phyloP scores from a whole-genome alignment of 2,888 invertebrate genomes.

The Sacculina carcini region DNA sequence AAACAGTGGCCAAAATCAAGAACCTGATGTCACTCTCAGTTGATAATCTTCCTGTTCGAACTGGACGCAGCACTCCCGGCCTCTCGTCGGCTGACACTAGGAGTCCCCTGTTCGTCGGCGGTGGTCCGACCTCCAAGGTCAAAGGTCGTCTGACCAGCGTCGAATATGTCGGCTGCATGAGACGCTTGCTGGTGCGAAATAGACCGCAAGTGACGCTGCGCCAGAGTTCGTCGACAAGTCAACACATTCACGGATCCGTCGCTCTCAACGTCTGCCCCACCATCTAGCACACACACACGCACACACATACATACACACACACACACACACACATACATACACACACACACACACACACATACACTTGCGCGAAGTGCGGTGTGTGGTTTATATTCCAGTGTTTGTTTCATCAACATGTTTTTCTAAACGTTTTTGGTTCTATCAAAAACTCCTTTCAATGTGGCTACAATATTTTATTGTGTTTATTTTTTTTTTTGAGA shows the following conservation, averaged over 20 bases:
- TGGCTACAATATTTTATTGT: neutral
- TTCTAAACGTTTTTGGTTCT: too few species aligned
- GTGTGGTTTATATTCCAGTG: too few species aligned
- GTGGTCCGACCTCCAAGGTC: constrained; percentile 33
- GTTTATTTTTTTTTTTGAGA: neutral
- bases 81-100: constrained; percentile 36
- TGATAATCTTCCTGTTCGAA: constrained; percentile 45
- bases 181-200: constrained; percentile 20
- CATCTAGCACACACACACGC: constrained; percentile 25
- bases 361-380: too few species aligned
- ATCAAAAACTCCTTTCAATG: too few species aligned
- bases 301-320: neutral
- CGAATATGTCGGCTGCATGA: constrained; percentile 49
- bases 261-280: constrained; percentile 51
- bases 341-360: too few species aligned
- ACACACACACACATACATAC: too few species aligned
- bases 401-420: too few species aligned
- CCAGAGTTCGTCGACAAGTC: too few species aligned
- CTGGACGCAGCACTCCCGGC: constrained; percentile 34
- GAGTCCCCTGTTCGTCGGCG: constrained; percentile 70
- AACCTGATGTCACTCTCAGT: constrained; percentile 67
- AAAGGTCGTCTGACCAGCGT: constrained; percentile 40
- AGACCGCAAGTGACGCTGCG: constrained; percentile 23
- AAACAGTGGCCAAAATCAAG: constrained; percentile 60
- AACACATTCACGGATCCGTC: constrained; percentile 44